Evolutionary conservation across 2,888 invertebrate genomes (phyloP).

Genomic region (Parascotia fuliginaria): DNA sequence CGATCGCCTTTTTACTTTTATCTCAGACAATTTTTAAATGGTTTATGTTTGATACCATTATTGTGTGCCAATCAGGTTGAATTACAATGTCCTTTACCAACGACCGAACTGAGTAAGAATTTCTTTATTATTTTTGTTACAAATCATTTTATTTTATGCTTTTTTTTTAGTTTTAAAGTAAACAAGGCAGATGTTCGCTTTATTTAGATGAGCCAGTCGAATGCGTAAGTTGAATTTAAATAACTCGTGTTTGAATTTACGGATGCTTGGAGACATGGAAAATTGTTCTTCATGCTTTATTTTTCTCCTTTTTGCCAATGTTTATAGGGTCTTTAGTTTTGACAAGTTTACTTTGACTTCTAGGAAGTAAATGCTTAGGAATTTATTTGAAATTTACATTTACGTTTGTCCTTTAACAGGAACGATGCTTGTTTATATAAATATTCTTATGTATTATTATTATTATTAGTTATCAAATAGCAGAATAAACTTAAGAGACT

Average conservation of each 20-base stretch:
- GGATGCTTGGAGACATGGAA: constrained; percentile 40
- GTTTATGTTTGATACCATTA: constrained; percentile 85
- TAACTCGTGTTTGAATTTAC: constrained; percentile 65
- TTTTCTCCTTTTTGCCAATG: constrained; percentile 26
- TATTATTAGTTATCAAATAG: too few species aligned
- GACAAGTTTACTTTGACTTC: constrained; percentile 38
- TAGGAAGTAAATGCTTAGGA: constrained; percentile 28
- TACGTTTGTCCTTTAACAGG: neutral
- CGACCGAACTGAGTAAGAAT: constrained; percentile 77
- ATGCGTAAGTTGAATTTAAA: constrained; percentile 70
- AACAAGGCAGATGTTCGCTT: constrained; percentile 77
- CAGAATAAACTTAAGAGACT: too few species aligned
- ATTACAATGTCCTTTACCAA: constrained; percentile 84
- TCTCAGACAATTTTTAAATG: constrained; percentile 83
- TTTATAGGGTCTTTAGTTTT: constrained; percentile 41
- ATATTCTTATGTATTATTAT: neutral
- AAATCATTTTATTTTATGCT: constrained; percentile 77
- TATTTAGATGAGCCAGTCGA: constrained; percentile 76
- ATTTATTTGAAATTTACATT: constrained; percentile 20
- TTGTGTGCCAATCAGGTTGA: constrained; percentile 86
- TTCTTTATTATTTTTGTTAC: constrained; percentile 76
- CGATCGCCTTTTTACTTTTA: constrained; percentile 77
- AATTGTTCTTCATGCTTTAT: constrained; percentile 30
- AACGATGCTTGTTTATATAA: neutral
- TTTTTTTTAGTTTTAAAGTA: constrained; percentile 65